A percentile compares a stretch with the other conserved stretches of the same genome.
phyloP scores from a whole-genome alignment of 2,888 invertebrate genomes.

The Drosophila austrosaltans region DNA sequence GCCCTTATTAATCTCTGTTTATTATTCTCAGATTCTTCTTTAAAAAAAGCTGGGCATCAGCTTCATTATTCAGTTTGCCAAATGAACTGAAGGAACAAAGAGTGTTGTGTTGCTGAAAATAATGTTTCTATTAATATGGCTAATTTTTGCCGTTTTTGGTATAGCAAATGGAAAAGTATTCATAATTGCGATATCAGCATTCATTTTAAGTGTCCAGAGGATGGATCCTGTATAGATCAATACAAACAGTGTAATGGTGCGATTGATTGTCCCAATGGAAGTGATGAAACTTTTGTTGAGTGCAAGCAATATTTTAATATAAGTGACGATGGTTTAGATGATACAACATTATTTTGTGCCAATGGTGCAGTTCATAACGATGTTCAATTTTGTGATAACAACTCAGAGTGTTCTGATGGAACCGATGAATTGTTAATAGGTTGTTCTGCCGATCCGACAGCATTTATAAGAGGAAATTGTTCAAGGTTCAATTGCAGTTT shows the following conservation, averaged over 20 bases:
- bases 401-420: constrained; percentile 32
- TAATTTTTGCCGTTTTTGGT: too few species aligned
- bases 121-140: too few species aligned
- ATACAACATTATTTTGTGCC: constrained; percentile 19
- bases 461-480: background rate
- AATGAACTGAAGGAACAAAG: too few species aligned
- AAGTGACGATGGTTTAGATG: too few species aligned
- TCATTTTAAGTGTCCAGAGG: background rate
- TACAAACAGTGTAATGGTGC: constrained; percentile 17
- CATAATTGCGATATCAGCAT: too few species aligned
- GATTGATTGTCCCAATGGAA: constrained; percentile 29
- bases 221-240: background rate
- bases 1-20: too few species aligned
- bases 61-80: too few species aligned
- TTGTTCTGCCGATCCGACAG: too few species aligned
- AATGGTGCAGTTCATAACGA: accelerated
- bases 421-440: constrained; percentile 32
- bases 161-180: too few species aligned
- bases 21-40: too few species aligned
- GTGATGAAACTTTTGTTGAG: constrained; percentile 28
- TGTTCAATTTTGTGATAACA: accelerated
- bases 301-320: constrained; percentile 13
- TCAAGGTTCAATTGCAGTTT: background rate
- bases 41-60: too few species aligned
- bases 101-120: too few species aligned